Conservation (phyloP, 1,140 invertebrate species). For the Trichonephila clavipes region DNA sequence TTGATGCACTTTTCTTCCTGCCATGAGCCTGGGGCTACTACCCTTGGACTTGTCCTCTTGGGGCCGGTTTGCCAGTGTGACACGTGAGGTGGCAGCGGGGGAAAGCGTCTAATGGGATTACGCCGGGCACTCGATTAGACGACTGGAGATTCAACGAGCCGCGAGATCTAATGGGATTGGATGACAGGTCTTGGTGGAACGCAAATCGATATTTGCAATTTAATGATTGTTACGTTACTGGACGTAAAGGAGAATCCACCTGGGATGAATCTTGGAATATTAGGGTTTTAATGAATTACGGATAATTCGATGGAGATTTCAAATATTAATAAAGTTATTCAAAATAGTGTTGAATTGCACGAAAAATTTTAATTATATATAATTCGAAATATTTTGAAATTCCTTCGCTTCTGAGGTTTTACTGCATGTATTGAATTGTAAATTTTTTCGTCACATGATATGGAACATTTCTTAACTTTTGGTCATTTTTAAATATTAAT, state of each 20-base stretch:
- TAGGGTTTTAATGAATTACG: neutral
- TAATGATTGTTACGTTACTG: slow-evolving; percentile 41
- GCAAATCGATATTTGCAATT: slow-evolving; percentile 55
- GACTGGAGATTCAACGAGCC: slow-evolving; percentile 19
- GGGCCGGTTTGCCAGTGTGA: slow-evolving; percentile 18
- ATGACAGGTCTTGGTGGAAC: slow-evolving; percentile 18
- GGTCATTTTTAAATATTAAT: too few species aligned
- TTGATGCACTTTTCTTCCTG: neutral
- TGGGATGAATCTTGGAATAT: neutral
- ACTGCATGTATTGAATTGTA: too few species aligned
- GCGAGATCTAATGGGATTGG: slow-evolving; percentile 45
- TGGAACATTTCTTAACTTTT: too few species aligned
- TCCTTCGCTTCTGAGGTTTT: too few species aligned
- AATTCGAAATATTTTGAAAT: too few species aligned
- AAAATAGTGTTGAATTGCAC: too few species aligned
- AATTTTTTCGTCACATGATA: too few species aligned
- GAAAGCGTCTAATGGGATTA: slow-evolving; percentile 49
- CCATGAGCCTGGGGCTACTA: neutral
- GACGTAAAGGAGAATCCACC: neutral
- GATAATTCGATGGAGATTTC: neutral
- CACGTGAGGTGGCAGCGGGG: neutral
- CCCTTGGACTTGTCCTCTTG: slow-evolving; percentile 13
- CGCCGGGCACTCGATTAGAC: slow-evolving; percentile 17
- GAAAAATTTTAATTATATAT: too few species aligned
- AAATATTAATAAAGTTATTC: neutral